phyloP scores from a whole-genome alignment of 2,888 invertebrate species.

The Sicus ferrugineus region DNA sequence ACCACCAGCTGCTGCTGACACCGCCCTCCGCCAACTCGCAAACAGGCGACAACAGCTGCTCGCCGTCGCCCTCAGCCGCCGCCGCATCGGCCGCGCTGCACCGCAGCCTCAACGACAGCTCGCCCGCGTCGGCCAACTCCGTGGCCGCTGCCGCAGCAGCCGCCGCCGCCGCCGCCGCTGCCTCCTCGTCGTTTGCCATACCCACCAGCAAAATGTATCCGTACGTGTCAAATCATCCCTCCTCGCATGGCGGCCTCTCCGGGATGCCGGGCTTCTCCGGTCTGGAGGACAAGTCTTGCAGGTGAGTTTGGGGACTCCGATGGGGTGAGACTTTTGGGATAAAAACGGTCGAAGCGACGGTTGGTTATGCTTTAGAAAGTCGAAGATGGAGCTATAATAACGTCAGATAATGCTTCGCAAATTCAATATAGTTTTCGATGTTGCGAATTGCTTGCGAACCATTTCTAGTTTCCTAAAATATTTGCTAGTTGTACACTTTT shows the following conservation, averaged over 20 bases:
- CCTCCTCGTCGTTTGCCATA: conserved; percentile 66
- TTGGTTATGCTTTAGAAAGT: too few species aligned
- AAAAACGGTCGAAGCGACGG: too few species aligned
- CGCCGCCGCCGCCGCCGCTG: conserved; percentile 53
- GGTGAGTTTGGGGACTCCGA: conserved; percentile 53
- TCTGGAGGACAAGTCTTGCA: conserved; percentile 65
- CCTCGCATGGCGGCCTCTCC: conserved; percentile 80
- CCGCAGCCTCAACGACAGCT: conserved; percentile 53
- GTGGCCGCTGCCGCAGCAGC: conserved; percentile 65
- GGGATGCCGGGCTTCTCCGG: conserved; percentile 70
- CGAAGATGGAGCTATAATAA: too few species aligned
- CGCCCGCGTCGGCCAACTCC: conserved; percentile 70
- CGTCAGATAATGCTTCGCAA: too few species aligned
- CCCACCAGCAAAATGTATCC: conserved; percentile 88
- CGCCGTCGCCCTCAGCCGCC: conserved; percentile 58
- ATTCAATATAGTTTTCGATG: too few species aligned
- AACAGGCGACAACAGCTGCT: conserved; percentile 57
- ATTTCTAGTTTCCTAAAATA: too few species aligned
- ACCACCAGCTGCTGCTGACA: conserved; percentile 56
- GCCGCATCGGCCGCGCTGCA: conserved; percentile 49
- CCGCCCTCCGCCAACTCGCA: conserved; percentile 58
- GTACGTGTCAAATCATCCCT: conserved; percentile 80
- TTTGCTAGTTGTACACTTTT: too few species aligned
- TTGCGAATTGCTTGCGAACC: too few species aligned
- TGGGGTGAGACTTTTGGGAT: too few species aligned